A percentile compares a stretch with the other conserved stretches of the same genome.
These are phyloP conservation scores for Phocides pigmalion DNA, from an alignment of 1,140 invertebrate species.

Conservation along the genomic window DNA sequence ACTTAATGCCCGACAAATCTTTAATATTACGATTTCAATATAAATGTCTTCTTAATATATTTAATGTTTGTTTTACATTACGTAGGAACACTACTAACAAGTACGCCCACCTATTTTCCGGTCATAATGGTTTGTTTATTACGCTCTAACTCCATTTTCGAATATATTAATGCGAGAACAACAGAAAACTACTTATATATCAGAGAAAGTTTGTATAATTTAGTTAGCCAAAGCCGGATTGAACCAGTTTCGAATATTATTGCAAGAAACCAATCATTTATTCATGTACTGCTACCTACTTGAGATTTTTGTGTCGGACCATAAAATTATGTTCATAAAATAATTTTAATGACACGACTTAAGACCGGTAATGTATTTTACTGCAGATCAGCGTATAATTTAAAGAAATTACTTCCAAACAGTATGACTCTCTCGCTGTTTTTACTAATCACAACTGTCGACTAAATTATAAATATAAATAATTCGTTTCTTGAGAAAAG, in stretches of 20 bases:
- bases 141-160: constrained; percentile 43
- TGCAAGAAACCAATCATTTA: not conserved
- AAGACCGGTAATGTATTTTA: not conserved
- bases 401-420: too few relatives aligned
- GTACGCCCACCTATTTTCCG: constrained; percentile 48
- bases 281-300: not conserved
- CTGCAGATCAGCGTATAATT: too few relatives aligned
- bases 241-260: not conserved
- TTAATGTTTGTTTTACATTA: constrained; percentile 29
- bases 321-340: not conserved
- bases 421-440: too few relatives aligned
- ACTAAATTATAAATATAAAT: too few relatives aligned
- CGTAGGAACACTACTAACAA: constrained; percentile 33
- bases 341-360: not conserved
- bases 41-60: constrained; percentile 18
- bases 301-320: not conserved
- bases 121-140: constrained; percentile 54
- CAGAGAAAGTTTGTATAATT: constrained; percentile 25
- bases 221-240: not conserved
- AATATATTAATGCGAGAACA: constrained; percentile 28
- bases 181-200: constrained; percentile 20
- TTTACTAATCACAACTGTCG: too few relatives aligned
- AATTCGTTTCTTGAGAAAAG: too few relatives aligned
- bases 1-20: constrained; percentile 19
- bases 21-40: constrained; percentile 13